phyloP scores from a whole-genome alignment of 2,113 vertebrate species.

The Falco punctatus region DNA sequence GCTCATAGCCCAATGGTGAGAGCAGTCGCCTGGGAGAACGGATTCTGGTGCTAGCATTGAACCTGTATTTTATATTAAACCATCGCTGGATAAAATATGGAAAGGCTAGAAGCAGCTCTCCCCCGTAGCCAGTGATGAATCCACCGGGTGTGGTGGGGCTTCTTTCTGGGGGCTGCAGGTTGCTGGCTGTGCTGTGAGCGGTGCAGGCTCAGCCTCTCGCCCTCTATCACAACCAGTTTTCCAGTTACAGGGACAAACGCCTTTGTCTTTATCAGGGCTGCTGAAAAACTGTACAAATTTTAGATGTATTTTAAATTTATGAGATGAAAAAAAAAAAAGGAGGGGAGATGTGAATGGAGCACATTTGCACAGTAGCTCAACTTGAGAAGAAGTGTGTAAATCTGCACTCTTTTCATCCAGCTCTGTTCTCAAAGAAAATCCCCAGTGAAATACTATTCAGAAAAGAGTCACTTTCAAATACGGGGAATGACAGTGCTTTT shows the following conservation, averaged over 20 bases:
- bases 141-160: background rate
- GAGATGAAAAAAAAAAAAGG: background rate
- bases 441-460: conserved; percentile 41
- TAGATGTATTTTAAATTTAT: background rate
- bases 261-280: background rate
- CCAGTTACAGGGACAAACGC: fast-evolving
- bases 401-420: conserved; percentile 37
- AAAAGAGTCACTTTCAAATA: conserved; percentile 51
- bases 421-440: conserved; percentile 50
- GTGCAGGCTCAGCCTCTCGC: background rate
- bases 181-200: background rate
- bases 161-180: background rate
- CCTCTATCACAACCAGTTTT: background rate
- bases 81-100: background rate
- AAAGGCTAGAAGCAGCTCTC: background rate
- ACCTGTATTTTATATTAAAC: background rate
- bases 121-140: background rate
- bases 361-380: conserved; percentile 6
- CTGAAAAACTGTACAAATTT: background rate
- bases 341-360: background rate
- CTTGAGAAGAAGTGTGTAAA: conserved; percentile 52
- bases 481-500: background rate
- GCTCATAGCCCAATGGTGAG: background rate
- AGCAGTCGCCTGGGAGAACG: background rate
- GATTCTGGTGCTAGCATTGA: background rate